Percentiles rank a stretch among this genome's conserved stretches.
These are phyloP conservation scores for Propsilocerus akamusi DNA, from an alignment of 1,140 invertebrate genomes.

Conservation along the genomic window DNA sequence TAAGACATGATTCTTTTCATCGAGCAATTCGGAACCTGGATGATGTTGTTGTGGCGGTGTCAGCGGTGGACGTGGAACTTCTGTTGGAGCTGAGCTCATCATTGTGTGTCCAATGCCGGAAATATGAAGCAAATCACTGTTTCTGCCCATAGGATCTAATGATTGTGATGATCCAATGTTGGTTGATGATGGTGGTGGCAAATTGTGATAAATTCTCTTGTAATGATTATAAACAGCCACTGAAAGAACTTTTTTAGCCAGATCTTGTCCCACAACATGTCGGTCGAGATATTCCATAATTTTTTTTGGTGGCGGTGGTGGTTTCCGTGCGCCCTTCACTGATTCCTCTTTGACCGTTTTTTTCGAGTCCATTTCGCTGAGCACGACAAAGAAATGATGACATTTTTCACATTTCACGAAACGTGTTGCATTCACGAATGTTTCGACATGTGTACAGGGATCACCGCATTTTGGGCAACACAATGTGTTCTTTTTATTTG, in stretches of 20 bases:
- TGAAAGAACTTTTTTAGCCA: slow-evolving; percentile 95
- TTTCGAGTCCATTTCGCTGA: slow-evolving; percentile 80
- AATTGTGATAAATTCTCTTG: slow-evolving; percentile 91
- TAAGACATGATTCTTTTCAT: slow-evolving; percentile 63
- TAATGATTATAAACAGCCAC: slow-evolving; percentile 99
- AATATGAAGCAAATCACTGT: slow-evolving; percentile 57
- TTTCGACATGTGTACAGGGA: slow-evolving; percentile 89
- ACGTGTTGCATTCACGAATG: slow-evolving; percentile 87
- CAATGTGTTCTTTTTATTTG: slow-evolving; percentile 30
- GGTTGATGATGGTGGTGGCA: slow-evolving; percentile 35
- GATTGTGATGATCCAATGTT: slow-evolving; percentile 15
- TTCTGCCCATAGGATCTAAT: slow-evolving; percentile 24
- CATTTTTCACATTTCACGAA: slow-evolving; percentile 98
- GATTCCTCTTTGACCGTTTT: slow-evolving; percentile 62
- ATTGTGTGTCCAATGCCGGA: slow-evolving; percentile 53
- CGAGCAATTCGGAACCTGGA: slow-evolving; percentile 68
- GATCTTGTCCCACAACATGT: slow-evolving; percentile 94
- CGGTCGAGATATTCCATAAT: slow-evolving; percentile 91
- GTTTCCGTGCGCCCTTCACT: slow-evolving; percentile 49
- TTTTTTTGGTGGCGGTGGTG: slow-evolving; percentile 87
- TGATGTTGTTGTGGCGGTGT: slow-evolving; percentile 16
- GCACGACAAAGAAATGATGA: slow-evolving; percentile 93
- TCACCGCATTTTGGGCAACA: slow-evolving; percentile 90
- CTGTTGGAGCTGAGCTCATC: slow-evolving; percentile 26
- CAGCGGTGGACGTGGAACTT: slow-evolving; percentile 13